These are phyloP conservation scores for Sterrhoptilus dennistouni DNA, from an alignment of 2,113 vertebrate species.

Conservation along the genomic window DNA sequence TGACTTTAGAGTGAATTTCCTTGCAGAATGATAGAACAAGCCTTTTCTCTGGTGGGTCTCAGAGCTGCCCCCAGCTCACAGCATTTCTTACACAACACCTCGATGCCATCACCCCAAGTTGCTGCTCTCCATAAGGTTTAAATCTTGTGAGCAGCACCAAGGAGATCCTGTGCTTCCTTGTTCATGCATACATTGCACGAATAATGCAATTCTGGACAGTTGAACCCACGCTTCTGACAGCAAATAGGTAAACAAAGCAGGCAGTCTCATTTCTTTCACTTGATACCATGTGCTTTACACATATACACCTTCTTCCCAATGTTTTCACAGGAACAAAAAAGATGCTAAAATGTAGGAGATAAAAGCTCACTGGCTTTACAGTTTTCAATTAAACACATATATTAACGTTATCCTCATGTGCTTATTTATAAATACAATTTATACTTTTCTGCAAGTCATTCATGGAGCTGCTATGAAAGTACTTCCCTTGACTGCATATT, in stretches of 20 bases:
- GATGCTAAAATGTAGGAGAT: not conserved
- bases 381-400: constrained; percentile 59
- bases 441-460: constrained; percentile 35
- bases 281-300: not conserved
- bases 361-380: constrained; percentile 13
- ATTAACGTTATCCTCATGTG: not conserved
- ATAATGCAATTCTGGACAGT: not conserved
- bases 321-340: not conserved
- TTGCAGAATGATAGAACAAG: not conserved
- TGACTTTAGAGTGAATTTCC: not conserved
- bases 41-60: not conserved
- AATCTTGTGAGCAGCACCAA: not conserved
- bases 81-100: not conserved
- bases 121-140: not conserved
- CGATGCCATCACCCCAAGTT: rapidly evolving
- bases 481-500: constrained; percentile 37
- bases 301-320: not conserved
- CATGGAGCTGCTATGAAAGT: constrained; percentile 3
- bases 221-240: not conserved
- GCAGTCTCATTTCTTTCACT: not conserved
- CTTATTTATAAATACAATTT: constrained; percentile 60
- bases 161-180: not conserved
- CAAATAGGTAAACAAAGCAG: not conserved
- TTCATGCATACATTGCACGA: not conserved
- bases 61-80: not conserved